Evolutionary conservation across 2,888 invertebrate genomes (phyloP).

Genomic region (Galerucella calmariensis): DNA sequence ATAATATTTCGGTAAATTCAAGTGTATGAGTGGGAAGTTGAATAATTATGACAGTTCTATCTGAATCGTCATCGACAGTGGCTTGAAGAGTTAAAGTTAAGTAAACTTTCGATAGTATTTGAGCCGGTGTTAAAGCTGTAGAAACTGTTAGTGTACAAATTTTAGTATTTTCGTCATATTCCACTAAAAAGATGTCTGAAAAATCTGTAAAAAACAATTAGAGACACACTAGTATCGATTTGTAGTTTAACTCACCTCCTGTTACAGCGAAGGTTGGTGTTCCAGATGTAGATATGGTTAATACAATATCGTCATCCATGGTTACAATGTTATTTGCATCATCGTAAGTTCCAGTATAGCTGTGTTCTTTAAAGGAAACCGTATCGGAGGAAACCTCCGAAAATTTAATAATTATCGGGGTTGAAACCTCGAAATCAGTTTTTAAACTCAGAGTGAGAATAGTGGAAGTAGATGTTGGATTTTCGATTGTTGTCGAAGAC

Average conservation of each 20-base stretch:
- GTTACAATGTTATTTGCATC: constrained; percentile 32
- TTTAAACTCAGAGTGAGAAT: constrained; percentile 34
- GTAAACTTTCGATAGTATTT: constrained; percentile 39
- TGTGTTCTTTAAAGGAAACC: constrained; percentile 39
- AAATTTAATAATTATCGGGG: constrained; percentile 38
- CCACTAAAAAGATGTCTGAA: constrained; percentile 38
- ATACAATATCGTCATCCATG: constrained; percentile 30
- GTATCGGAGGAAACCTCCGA: neutral
- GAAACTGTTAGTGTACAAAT: constrained; percentile 36
- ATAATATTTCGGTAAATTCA: constrained; percentile 34
- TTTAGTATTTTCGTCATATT: constrained; percentile 4
- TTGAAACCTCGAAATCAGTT: constrained; percentile 31
- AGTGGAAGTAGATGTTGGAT: constrained; percentile 17
- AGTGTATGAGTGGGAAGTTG: constrained; percentile 37
- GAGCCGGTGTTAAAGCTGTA: constrained; percentile 26
- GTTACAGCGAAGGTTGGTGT: constrained; percentile 27
- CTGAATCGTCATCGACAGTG: constrained; percentile 28
- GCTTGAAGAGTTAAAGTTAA: constrained; percentile 43
- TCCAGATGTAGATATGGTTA: constrained; percentile 21
- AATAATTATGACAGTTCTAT: constrained; percentile 40
- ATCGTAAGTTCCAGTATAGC: constrained; percentile 46
- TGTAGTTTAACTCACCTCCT: constrained; percentile 43
- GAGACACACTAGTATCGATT: neutral
- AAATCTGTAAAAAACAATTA: constrained; percentile 42
- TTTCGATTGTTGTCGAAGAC: neutral